phyloP scores from a whole-genome alignment of 2,888 invertebrate species.

The Heliconius ethilla region DNA sequence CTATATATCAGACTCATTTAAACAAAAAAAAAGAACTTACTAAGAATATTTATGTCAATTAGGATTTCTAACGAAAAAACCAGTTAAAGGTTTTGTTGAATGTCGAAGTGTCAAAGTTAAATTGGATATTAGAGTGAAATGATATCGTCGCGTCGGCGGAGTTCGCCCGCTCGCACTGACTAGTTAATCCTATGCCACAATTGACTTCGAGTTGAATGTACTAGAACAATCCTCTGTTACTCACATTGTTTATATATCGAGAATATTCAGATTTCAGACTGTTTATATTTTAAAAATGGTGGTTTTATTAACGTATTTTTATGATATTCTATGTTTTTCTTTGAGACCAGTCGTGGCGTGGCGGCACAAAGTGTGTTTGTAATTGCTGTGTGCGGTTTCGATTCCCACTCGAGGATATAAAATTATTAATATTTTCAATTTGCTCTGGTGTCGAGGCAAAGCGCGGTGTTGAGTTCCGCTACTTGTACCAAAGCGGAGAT shows the following conservation, averaged over 20 bases:
- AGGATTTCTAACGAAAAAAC: constrained; percentile 63
- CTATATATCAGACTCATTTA: constrained; percentile 3
- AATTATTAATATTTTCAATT: no score
- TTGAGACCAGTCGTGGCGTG: no score
- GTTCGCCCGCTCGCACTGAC: constrained; percentile 70
- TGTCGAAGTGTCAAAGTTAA: constrained; percentile 81
- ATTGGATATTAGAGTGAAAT: constrained; percentile 81
- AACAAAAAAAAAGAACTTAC: constrained; percentile 34
- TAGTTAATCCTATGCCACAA: constrained; percentile 80
- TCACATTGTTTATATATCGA: constrained; percentile 70
- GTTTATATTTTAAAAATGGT: constrained; percentile 47
- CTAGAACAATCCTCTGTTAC: constrained; percentile 69
- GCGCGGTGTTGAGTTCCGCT: no score
- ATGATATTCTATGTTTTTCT: background rate
- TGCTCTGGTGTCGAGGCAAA: no score
- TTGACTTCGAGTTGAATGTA: constrained; percentile 71
- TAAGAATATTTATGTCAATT: constrained; percentile 45
- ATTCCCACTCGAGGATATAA: no score
- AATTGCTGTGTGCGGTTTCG: no score
- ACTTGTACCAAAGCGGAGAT: no score
- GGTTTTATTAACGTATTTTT: constrained; percentile 6
- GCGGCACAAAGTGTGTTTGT: no score
- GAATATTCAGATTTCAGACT: constrained; percentile 52
- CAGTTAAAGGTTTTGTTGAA: constrained; percentile 68
- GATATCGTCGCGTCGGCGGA: constrained; percentile 69